Base-by-base conservation (phyloP, 2,113 vertebrate species). In the Pachycephala philippinensis region DNA sequence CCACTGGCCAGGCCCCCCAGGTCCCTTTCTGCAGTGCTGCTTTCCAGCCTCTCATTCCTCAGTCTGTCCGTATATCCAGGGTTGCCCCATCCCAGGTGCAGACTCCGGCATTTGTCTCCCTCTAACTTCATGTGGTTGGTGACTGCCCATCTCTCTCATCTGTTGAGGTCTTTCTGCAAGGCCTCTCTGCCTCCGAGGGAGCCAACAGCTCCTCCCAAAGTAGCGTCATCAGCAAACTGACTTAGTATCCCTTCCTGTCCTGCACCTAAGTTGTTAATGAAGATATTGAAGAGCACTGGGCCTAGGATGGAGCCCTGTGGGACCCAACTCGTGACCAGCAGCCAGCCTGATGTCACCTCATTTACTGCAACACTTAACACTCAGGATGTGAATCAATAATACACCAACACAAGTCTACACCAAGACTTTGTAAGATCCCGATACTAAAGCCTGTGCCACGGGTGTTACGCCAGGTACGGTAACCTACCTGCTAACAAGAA, bases 21-120 rank as follows among this genome's bases (percentile, higher is more conserved):
- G 24, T 12, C 20, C 40, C 54, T 47, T 68, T 35, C 47, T 26
- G 13, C 0, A 0, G n/a, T 4, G 1, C 40, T 47, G 7, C n/a
- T 54, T 47, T 27, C 30, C 70, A 47, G 30, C 2, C 7, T 22
- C 7, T 31, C n/a, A 35, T 26, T 74, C 24, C 76, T 10, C 27
- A 42, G 8, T 10, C 31, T 47, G 13, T 42, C 12, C 0, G 0
- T 18, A 22, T 8, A 47, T 22, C 28, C 30, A n/a, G 45, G 24
- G 24, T 3, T 75, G 30, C 14, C 14, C n/a, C 39, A 75, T 40
- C 11, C 47, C 39, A 69, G n/a, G 11, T 27, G 47, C 26, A 69
- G 47, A 40, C 61, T 47, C 40, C 5, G 5, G 40, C 26, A 54
- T 2, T 15, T 54, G 14, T 30, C 35, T 44, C 30, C 59, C 27